Conservation (phyloP, 2,888 invertebrate genomes). For the Syrista parreyssii region DNA sequence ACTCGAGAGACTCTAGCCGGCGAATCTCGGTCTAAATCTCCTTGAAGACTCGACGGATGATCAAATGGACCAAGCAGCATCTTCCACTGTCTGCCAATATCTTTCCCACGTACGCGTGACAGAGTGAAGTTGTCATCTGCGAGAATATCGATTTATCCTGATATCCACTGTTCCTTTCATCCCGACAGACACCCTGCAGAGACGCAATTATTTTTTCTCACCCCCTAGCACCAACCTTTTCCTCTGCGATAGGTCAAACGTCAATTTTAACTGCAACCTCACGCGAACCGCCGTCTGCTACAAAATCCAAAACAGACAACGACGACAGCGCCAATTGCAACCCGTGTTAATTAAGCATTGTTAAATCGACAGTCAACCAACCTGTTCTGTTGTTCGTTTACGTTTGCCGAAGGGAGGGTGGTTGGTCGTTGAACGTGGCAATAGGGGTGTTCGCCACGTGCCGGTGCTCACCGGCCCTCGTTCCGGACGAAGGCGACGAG, state of each 20-base stretch:
- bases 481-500: slow-evolving; percentile 50
- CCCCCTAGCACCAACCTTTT: not conserved
- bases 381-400: slow-evolving; percentile 65
- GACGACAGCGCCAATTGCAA: no score
- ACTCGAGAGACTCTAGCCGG: not conserved
- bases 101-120: not conserved
- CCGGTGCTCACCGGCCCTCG: slow-evolving; percentile 62
- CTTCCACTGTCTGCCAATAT: not conserved
- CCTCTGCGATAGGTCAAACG: not conserved
- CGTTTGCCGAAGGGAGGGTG: slow-evolving; percentile 59
- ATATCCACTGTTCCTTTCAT: no score
- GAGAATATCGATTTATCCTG: not conserved
- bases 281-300: not conserved
- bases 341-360: not conserved
- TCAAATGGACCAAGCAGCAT: not conserved
- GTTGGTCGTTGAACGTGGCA: slow-evolving; percentile 58
- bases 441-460: slow-evolving; percentile 61
- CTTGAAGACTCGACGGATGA: not conserved
- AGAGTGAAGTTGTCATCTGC: not conserved
- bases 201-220: not conserved
- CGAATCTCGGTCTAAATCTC: not conserved
- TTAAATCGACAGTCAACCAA: slow-evolving; percentile 27
- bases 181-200: no score
- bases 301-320: no score
- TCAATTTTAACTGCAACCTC: not conserved